Evolutionary conservation across 2,797 vertebrate species (phyloP).

Genomic region (Xerus rutilus): DNA sequence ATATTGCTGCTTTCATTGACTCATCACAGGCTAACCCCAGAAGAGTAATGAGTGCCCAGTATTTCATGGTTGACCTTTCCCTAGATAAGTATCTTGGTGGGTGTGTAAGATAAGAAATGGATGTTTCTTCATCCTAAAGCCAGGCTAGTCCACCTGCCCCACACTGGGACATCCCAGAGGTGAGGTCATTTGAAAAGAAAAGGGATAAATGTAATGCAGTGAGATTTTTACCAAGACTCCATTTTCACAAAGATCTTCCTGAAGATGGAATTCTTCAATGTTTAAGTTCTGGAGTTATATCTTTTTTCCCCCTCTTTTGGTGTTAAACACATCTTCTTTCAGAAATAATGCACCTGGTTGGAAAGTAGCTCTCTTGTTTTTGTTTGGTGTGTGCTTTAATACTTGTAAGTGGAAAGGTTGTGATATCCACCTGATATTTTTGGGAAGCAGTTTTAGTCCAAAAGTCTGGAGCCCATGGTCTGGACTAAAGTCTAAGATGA

Average conservation of each 20-base stretch:
- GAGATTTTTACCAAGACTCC: neutral
- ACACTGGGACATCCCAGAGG: neutral
- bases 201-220: neutral
- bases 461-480: neutral
- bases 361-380: neutral
- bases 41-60: neutral
- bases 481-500: neutral
- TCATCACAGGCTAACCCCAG: neutral
- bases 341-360: neutral
- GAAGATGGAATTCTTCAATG: constrained; percentile 17
- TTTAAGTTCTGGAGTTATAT: neutral
- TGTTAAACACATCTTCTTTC: constrained; percentile 32
- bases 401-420: constrained; percentile 8
- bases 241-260: constrained; percentile 13
- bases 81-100: neutral
- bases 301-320: neutral
- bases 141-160: neutral
- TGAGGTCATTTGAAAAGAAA: neutral
- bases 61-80: neutral
- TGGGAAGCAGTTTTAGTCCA: neutral
- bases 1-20: neutral
- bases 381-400: neutral
- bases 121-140: neutral
- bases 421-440: neutral
- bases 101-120: neutral